Conservation (phyloP, 1,140 invertebrate species). For the Drosophila tropicalis region DNA sequence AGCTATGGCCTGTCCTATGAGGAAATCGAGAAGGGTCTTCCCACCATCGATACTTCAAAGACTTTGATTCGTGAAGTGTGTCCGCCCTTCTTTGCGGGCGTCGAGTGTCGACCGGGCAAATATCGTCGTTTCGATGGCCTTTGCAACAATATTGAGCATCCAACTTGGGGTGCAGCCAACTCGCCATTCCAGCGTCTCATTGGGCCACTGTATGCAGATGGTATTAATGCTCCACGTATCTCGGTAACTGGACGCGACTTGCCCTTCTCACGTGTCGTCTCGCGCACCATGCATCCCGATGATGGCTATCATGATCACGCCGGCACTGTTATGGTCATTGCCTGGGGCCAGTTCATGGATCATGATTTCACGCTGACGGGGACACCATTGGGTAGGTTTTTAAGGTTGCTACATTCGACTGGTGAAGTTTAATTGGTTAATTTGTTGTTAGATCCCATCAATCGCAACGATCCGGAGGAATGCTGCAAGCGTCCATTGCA, state of each 20-base stretch:
- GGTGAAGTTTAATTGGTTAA: background rate
- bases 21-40: constrained; percentile 94
- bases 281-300: constrained; percentile 94
- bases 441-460: constrained; percentile 87
- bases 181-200: constrained; percentile 92
- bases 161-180: constrained; percentile 94
- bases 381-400: constrained; percentile 89
- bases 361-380: constrained; percentile 96
- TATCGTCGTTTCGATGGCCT: constrained; percentile 95
- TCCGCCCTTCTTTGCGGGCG: constrained; percentile 93
- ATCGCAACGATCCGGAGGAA: constrained; percentile 94
- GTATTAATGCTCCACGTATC: constrained; percentile 91
- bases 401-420: background rate
- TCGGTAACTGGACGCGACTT: constrained; percentile 88
- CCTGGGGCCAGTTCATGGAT: constrained; percentile 97
- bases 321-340: constrained; percentile 96
- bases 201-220: constrained; percentile 91
- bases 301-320: constrained; percentile 96
- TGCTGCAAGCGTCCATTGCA: constrained; percentile 91
- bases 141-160: constrained; percentile 96
- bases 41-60: constrained; percentile 94
- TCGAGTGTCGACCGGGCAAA: constrained; percentile 94
- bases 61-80: constrained; percentile 94
- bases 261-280: constrained; percentile 92
- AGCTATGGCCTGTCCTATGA: constrained; percentile 93